phyloP scores from a whole-genome alignment of 92 coral and sea anemone genomes.

The Paramuricea clavata region DNA sequence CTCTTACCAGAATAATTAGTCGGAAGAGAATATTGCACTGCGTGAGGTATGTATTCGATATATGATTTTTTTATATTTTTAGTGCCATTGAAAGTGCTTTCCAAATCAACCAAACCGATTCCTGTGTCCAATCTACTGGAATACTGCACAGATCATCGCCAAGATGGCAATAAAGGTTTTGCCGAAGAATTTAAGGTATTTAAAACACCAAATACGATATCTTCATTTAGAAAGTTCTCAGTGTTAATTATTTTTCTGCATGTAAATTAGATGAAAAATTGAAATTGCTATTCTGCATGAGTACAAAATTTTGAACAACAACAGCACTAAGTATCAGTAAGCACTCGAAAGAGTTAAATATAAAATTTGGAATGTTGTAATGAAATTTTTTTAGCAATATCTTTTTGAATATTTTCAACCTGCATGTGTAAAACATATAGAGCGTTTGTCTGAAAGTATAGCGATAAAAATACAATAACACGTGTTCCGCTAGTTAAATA shows the following conservation, averaged over 20 bases:
- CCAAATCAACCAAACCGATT: conserved; percentile 69
- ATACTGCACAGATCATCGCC: conserved; percentile 83
- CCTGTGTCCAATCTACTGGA: conserved; percentile 84
- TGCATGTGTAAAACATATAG: no score
- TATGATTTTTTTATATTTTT: not conserved
- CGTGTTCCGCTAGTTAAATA: no score
- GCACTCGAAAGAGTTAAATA: no score
- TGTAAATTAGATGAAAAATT: no score
- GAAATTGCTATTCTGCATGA: no score
- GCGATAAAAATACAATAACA: no score
- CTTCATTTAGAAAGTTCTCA: no score
- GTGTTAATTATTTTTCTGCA: not conserved
- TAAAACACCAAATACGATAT: not conserved
- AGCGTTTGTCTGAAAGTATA: no score
- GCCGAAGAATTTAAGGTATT: conserved; percentile 94
- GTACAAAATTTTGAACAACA: not conserved
- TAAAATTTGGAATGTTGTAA: no score
- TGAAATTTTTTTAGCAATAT: no score
- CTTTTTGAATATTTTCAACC: no score
- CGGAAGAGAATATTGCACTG: not conserved
- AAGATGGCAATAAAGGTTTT: conserved; percentile 95
- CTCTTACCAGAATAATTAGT: not conserved
- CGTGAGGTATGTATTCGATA: not conserved
- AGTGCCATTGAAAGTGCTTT: conserved; percentile 35
- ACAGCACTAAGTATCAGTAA: no score